Base-by-base conservation (phyloP, 2,113 vertebrate genomes). In the Pseudopodoces humilis region DNA sequence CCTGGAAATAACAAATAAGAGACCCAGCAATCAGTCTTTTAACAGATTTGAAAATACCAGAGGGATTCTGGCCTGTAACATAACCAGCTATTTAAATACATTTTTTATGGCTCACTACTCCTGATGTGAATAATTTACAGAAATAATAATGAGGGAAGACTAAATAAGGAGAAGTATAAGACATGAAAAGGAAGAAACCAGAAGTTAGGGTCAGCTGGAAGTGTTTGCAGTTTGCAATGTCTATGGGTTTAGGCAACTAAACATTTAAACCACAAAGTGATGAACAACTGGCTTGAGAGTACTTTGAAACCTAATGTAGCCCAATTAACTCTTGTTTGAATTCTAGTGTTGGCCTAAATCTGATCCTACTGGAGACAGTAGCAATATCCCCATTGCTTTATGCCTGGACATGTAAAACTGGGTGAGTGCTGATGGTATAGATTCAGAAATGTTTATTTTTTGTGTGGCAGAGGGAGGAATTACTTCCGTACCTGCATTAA, bases 111-210 rank as follows among this genome's bases (percentile, higher is more conserved):
- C 77, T 94, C 5, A 2, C 49, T 94, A 23, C 76, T 91, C 92
- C 86, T 92, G 78, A 94, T 92, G 83, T 30, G 76, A 93, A 83
- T 82, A 80, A 95, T 44, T 87, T 83, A 86, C 68, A 83, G 81
- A 90, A 94, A 82, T 89, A 94, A 79, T 93, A 87, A 58, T 83
- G 71, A 95, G n/a, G 50, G 78, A 95, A 92, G 75, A 83, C 87
- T 91, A 82, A 91, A 91, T 79, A 79, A 79, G 71, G 82, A 71
- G 68, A 84, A 84, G 16, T 41, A 65, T 16, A 83, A 69, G 79
- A 86, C 71, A 5, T 56, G 68, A 33, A 70, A 83, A 87, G 55
- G 62, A 82, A 56, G 49, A 79, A 72, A 87, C 65, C 77, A 65
- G 13, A 86, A 91, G 63, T 80, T 62, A 18, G 44, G 55, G 50